A percentile compares a stretch with the other conserved stretches of the same genome.
These are phyloP conservation scores for Branchinecta lynchi DNA, from an alignment of 1,140 invertebrate species.

Conservation along the genomic window DNA sequence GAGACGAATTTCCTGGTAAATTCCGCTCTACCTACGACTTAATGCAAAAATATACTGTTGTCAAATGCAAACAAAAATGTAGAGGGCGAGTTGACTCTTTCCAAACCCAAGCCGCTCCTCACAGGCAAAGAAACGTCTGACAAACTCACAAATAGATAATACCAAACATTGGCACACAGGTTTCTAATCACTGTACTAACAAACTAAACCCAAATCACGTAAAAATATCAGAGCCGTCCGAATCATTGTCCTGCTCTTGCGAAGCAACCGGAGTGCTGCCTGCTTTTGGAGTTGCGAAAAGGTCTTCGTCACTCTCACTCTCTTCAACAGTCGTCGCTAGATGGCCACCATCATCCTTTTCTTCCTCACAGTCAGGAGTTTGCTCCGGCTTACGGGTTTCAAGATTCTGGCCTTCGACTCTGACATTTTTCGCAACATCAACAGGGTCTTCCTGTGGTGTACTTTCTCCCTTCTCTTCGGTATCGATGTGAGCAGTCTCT, in stretches of 20 bases:
- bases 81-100: no score
- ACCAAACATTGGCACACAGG: no score
- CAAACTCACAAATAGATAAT: no score
- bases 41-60: no score
- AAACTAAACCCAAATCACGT: neutral
- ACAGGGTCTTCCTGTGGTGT: no score
- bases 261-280: neutral
- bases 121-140: no score
- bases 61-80: no score
- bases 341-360: neutral
- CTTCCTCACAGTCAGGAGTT: neutral
- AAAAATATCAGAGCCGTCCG: neutral
- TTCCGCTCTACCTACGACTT: no score
- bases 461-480: no score
- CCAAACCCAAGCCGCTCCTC: no score
- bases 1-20: no score
- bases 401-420: neutral
- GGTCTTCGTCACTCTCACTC: constrained; percentile 3
- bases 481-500: neutral
- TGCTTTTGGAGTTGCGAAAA: neutral
- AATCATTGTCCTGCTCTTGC: neutral
- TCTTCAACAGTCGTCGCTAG: neutral
- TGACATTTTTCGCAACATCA: neutral
- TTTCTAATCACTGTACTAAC: no score
- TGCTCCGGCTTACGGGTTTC: neutral